A percentile compares a stretch with the other conserved stretches of the same genome.
Conservation (phyloP, 2,888 invertebrate genomes). For the Anarsia innoxiella region DNA sequence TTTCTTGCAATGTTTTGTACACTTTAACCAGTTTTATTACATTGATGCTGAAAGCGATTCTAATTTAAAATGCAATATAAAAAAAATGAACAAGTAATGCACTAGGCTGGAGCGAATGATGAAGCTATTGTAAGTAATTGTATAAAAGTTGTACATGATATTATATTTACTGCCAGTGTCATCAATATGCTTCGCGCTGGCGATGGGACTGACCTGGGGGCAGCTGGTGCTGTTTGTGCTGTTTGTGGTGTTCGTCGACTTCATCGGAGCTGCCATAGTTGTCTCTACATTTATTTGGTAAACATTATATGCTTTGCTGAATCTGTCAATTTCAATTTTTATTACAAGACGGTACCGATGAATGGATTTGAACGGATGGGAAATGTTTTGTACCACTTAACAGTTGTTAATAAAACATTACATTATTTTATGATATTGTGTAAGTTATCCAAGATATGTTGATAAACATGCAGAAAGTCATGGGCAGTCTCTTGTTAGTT, state of each 20-base stretch:
- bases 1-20: too few species aligned
- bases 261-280: constrained; percentile 89
- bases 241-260: constrained; percentile 96
- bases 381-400: background rate
- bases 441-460: too few species aligned
- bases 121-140: background rate
- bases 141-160: background rate
- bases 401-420: background rate
- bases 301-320: constrained; percentile 12
- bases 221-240: constrained; percentile 88
- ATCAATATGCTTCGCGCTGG: constrained; percentile 90
- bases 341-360: background rate
- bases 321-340: background rate
- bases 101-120: background rate
- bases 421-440: too few species aligned
- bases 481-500: too few species aligned
- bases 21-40: too few species aligned
- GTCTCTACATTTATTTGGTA: constrained; percentile 94
- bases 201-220: constrained; percentile 80
- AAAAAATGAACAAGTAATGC: background rate
- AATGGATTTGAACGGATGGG: background rate
- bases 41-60: too few species aligned
- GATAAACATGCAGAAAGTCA: too few species aligned
- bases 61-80: background rate
- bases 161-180: constrained; percentile 80